Percentiles rank a stretch among this genome's conserved stretches.
These are phyloP conservation scores for Caenorhabditis brenneri DNA, from an alignment of 1,140 invertebrate species.

Conservation along the genomic window DNA sequence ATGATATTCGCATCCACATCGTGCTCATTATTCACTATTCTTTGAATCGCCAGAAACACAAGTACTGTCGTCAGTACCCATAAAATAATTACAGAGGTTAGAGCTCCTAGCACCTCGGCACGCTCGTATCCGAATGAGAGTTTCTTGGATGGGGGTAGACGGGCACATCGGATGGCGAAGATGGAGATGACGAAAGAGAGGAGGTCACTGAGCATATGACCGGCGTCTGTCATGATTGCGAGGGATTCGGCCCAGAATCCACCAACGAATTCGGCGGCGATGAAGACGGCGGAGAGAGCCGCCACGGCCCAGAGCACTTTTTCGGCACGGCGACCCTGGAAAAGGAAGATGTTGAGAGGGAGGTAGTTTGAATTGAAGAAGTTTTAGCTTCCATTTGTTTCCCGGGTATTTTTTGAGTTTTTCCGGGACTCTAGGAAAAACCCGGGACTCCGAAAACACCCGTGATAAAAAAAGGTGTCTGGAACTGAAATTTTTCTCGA, in stretches of 20 bases:
- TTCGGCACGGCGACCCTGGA: slow-evolving; percentile 59
- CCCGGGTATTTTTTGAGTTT: neutral
- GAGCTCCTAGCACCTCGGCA: slow-evolving; percentile 75
- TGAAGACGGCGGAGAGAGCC: slow-evolving; percentile 63
- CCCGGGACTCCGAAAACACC: too few species aligned
- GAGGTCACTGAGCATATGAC: slow-evolving; percentile 92
- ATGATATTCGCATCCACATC: slow-evolving; percentile 85
- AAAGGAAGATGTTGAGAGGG: slow-evolving; percentile 75
- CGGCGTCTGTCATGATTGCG: slow-evolving; percentile 94
- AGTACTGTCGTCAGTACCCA: slow-evolving; percentile 85
- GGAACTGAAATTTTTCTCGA: too few species aligned
- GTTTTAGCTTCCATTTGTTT: too few species aligned
- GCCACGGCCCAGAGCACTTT: slow-evolving; percentile 63
- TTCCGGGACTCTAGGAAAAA: too few species aligned
- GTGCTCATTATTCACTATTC: slow-evolving; percentile 83
- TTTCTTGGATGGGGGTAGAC: slow-evolving; percentile 80
- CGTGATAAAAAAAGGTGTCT: too few species aligned
- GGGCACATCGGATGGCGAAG: slow-evolving; percentile 87
- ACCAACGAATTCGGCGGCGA: slow-evolving; percentile 64
- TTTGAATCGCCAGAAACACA: slow-evolving; percentile 85
- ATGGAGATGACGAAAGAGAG: slow-evolving; percentile 95
- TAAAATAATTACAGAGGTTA: slow-evolving; percentile 64
- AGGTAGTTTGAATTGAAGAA: too few species aligned
- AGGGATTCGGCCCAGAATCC: slow-evolving; percentile 74
- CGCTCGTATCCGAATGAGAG: slow-evolving; percentile 84